Evolutionary conservation across 2,888 invertebrate species (phyloP), one percentile per base, ranked within the genome.

Genomic region (Cataglyphis cursor): DNA sequence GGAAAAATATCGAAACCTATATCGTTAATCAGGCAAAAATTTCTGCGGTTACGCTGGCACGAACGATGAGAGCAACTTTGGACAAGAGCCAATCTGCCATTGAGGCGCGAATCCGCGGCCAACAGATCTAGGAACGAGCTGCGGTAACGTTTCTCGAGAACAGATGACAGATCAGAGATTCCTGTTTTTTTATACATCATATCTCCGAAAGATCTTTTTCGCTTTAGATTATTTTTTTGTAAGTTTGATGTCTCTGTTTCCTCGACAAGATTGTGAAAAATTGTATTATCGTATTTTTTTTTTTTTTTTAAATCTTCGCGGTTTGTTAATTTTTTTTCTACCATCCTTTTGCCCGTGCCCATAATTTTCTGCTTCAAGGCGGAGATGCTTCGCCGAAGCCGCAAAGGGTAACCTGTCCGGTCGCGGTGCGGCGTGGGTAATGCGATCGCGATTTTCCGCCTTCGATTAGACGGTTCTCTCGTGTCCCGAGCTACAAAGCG

Each of bases 1-100:
- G 87, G 89, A 85, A 90, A 89, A 90, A 91, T 92, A 92, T 91
- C 88, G 92, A 92, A 92, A 93, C 90, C 91, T 90, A 93, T 93
- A 92, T 92, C 92, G 92, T 92, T 92, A 93, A 94, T 94, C 92
- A 93, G 92, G 90, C 89, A 92, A 92, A 93, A 93, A 92, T 92
- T 92, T 92, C 91, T 88, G 93, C 89, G 93, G 92, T 92, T 91
- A 90, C 90, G 91, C 90, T 93, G 92, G 91, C 92, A 90, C 88
- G 87, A 83, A 88, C 89, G 90, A 88, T 89, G 88, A 74, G 83
- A 84, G 84, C 83, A 89, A 87, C 84, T 85, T 93, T 94, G 94
- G 94, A 89, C 88, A 88, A 88, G 87, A 90, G 94, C 94, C 94
- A 94, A 92, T 92, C 90, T 88, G 90, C 86, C 78, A 85, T 83